Percentiles rank a stretch among this genome's conserved stretches.
Conservation (phyloP, 2,888 invertebrate species). For the Therioaphis trifolii region DNA sequence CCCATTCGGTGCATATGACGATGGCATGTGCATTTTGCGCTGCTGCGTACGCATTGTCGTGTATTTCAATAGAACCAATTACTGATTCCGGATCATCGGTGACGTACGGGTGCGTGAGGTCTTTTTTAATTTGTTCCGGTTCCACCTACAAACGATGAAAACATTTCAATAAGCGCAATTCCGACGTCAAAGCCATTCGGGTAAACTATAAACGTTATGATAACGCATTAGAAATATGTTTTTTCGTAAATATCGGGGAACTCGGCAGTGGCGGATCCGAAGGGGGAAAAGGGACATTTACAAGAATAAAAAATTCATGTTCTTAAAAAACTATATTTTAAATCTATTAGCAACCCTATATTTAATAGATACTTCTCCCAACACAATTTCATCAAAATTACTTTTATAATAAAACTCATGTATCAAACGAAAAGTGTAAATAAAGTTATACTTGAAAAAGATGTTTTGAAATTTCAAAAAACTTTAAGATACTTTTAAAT, state of each 20-base stretch:
- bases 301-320: background rate
- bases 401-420: too few species aligned
- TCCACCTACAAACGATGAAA: constrained; percentile 74
- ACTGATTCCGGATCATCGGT: constrained; percentile 79
- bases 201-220: background rate
- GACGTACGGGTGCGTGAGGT: constrained; percentile 80
- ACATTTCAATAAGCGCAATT: background rate
- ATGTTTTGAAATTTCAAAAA: too few species aligned
- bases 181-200: background rate
- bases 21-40: constrained; percentile 92
- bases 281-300: too few species aligned
- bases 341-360: too few species aligned
- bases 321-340: too few species aligned
- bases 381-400: too few species aligned
- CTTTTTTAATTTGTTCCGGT: constrained; percentile 81
- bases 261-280: too few species aligned
- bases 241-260: background rate
- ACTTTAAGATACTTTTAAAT: too few species aligned
- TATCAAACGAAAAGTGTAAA: too few species aligned
- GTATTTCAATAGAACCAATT: constrained; percentile 80
- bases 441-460: too few species aligned
- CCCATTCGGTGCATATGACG: constrained; percentile 98
- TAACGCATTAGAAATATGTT: background rate
- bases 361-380: too few species aligned
- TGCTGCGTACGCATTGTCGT: constrained; percentile 87